Percentiles rank a stretch among this genome's conserved stretches.
Conservation (phyloP, 1,140 invertebrate genomes). For the Andricus grossulariae region DNA sequence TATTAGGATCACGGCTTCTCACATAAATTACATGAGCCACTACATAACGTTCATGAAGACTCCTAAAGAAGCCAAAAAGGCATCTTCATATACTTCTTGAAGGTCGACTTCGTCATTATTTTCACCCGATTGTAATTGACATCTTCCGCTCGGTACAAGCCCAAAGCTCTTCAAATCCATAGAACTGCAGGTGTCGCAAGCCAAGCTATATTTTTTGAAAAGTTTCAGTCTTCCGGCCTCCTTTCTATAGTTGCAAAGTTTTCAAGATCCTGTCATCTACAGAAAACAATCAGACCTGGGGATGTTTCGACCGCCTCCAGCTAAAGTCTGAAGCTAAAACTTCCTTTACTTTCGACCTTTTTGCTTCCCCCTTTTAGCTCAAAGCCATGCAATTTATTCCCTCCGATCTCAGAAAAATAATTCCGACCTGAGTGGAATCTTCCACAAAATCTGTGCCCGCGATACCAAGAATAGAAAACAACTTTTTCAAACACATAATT, state of each 20-base stretch:
- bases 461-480: no score
- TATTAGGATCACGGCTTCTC: constrained; percentile 45
- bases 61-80: constrained; percentile 19
- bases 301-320: constrained; percentile 9
- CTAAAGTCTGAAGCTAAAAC: constrained; percentile 15
- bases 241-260: constrained; percentile 2
- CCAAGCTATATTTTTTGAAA: not conserved
- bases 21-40: constrained; percentile 44
- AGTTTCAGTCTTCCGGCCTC: not conserved
- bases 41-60: not conserved
- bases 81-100: not conserved
- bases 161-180: not conserved
- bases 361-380: constrained; percentile 7
- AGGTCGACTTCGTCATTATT: constrained; percentile 44
- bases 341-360: constrained; percentile 27
- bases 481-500: no score
- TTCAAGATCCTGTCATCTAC: constrained; percentile 30
- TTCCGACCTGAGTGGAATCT: not conserved
- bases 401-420: not conserved
- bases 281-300: constrained; percentile 11
- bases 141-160: constrained; percentile 35
- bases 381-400: constrained; percentile 16
- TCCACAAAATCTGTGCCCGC: no score
- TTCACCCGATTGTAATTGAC: constrained; percentile 42
- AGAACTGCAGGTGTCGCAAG: not conserved